Percentiles rank a stretch among this genome's conserved stretches.
phyloP scores from a whole-genome alignment of 2,797 vertebrate species.

The Dallia pectoralis region DNA sequence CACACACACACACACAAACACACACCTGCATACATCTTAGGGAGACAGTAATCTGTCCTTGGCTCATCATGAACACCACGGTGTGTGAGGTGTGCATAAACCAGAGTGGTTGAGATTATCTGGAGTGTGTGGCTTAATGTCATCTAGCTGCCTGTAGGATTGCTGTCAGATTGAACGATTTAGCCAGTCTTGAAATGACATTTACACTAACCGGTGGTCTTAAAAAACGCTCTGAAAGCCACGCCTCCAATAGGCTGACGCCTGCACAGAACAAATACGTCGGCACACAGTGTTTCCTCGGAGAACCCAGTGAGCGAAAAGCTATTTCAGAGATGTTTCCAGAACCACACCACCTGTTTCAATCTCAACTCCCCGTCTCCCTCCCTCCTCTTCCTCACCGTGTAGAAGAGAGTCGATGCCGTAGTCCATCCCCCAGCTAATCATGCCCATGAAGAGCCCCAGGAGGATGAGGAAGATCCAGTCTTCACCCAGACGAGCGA shows the following conservation, averaged over 20 bases:
- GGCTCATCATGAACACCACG: background rate
- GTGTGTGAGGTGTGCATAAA: background rate
- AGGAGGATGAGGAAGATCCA: slow-evolving; percentile 98
- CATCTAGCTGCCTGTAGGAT: slow-evolving; percentile 5
- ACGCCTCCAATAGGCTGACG: too few relatives aligned
- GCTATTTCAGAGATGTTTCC: too few relatives aligned
- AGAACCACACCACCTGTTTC: too few relatives aligned
- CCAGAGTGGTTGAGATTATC: slow-evolving; percentile 3
- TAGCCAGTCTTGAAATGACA: background rate
- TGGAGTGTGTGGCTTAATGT: slow-evolving; percentile 11
- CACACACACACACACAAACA: background rate
- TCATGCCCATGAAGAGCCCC: slow-evolving; percentile 92
- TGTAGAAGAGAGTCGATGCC: slow-evolving; percentile 92
- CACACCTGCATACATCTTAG: background rate
- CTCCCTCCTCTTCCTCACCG: slow-evolving; percentile 71
- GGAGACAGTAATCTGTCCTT: background rate
- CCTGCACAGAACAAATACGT: too few relatives aligned
- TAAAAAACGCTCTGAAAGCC: too few relatives aligned
- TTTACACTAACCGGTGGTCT: too few relatives aligned
- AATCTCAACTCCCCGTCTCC: too few relatives aligned
- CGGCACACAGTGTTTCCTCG: too few relatives aligned
- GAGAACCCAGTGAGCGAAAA: too few relatives aligned
- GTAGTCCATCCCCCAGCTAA: slow-evolving; percentile 97
- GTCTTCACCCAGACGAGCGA: slow-evolving; percentile 94
- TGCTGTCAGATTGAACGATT: slow-evolving; percentile 8